A percentile compares a stretch with the other conserved stretches of the same genome.
Evolutionary conservation across 2,797 vertebrate species (phyloP).

Genomic region (Allobates femoralis): DNA sequence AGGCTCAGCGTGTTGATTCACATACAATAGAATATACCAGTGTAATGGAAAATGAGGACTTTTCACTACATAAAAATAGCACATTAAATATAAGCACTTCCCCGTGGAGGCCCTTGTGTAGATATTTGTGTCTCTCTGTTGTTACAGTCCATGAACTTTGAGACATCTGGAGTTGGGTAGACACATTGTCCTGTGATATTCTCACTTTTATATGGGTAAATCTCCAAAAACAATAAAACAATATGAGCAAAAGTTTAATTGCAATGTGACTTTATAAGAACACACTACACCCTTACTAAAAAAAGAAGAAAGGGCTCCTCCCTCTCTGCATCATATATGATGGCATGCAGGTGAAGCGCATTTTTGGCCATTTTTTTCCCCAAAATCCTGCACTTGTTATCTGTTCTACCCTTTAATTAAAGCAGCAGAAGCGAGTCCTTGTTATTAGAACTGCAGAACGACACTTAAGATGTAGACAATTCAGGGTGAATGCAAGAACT

Average conservation of each 20-base stretch:
- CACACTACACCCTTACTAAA: neutral
- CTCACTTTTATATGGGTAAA: neutral
- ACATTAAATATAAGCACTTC: neutral
- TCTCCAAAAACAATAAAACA: neutral
- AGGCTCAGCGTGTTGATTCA: neutral
- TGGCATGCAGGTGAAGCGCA: neutral
- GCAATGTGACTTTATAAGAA: neutral
- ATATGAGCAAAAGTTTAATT: slow-evolving; percentile 20
- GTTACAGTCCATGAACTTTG: neutral
- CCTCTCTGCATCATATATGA: neutral
- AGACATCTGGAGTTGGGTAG: slow-evolving; percentile 8
- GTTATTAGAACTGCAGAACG: too few species aligned
- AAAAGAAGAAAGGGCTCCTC: neutral
- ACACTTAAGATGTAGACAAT: too few species aligned
- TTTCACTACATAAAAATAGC: slow-evolving; percentile 23
- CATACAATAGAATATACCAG: slow-evolving; percentile 12
- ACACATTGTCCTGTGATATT: neutral
- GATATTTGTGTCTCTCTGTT: neutral
- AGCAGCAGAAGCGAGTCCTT: neutral
- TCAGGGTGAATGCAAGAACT: too few species aligned
- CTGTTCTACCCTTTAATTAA: neutral
- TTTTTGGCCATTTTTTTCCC: neutral
- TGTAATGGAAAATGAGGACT: slow-evolving; percentile 13
- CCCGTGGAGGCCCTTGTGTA: slow-evolving; percentile 18
- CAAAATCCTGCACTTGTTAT: neutral